phyloP scores from a whole-genome alignment of 2,113 vertebrate species.

The Martes martes region DNA sequence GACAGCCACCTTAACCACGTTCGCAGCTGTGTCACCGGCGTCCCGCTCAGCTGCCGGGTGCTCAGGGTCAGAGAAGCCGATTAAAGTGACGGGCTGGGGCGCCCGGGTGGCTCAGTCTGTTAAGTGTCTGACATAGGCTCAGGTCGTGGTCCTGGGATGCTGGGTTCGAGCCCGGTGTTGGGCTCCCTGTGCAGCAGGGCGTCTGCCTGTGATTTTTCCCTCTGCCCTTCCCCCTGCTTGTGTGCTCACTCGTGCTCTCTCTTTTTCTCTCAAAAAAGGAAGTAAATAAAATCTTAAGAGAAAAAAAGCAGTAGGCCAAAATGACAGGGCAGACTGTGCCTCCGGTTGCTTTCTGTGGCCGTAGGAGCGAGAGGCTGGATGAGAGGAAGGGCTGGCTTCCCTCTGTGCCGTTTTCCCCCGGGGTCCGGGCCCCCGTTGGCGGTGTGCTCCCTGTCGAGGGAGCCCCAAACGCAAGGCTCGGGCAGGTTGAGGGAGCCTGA shows the following conservation, averaged over 20 bases:
- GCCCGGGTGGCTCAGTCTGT: not conserved
- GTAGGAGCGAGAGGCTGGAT: not conserved
- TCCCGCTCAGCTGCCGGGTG: not conserved
- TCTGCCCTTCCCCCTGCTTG: not conserved
- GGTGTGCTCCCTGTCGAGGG: not conserved
- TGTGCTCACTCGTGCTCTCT: not conserved
- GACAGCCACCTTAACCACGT: not conserved
- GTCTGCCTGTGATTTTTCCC: not conserved
- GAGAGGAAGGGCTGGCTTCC: accelerated
- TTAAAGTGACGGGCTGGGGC: accelerated
- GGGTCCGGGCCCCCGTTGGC: accelerated
- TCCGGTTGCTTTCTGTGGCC: accelerated
- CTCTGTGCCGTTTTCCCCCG: accelerated
- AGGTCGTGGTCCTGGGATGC: not conserved
- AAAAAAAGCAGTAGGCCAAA: not conserved
- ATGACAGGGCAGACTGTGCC: accelerated
- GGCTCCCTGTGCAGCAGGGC: not conserved
- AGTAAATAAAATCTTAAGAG: not conserved
- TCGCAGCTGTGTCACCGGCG: not conserved
- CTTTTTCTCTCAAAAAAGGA: not conserved
- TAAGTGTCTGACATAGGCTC: not conserved
- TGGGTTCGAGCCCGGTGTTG: not conserved
- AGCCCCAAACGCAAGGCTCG: not conserved
- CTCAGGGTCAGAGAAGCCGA: not conserved
- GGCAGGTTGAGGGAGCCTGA: not conserved